Evolutionary conservation across 2,113 vertebrate species (phyloP).

Genomic region (Turdus rufiventris): DNA sequence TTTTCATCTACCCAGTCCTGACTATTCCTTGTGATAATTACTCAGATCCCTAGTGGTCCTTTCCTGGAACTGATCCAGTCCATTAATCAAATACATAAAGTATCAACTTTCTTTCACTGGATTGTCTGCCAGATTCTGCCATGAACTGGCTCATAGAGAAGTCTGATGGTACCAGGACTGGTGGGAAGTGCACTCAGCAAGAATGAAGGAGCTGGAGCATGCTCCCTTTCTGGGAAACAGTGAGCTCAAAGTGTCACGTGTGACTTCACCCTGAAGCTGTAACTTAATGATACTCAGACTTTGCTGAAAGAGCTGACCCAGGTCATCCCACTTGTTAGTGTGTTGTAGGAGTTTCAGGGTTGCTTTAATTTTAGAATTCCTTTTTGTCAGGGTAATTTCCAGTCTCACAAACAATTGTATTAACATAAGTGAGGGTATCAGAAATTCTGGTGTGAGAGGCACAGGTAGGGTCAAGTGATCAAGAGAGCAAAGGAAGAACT

Average conservation of each 20-base stretch:
- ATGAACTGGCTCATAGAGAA: background rate
- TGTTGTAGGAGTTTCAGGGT: background rate
- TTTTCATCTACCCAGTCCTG: background rate
- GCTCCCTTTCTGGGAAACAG: background rate
- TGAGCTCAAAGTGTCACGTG: background rate
- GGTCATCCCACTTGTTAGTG: rapidly evolving
- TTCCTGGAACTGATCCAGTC: background rate
- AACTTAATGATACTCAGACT: background rate
- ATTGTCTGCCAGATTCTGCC: background rate
- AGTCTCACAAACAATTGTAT: background rate
- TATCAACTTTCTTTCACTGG: background rate
- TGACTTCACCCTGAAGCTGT: background rate
- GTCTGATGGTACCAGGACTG: background rate
- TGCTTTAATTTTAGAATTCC: background rate
- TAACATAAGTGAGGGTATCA: background rate
- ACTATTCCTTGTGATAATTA: background rate
- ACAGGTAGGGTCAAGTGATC: background rate
- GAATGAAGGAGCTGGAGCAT: background rate
- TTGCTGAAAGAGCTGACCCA: background rate
- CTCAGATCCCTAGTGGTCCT: background rate
- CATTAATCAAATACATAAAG: background rate
- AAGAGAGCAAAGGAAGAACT: background rate
- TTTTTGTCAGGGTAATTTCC: background rate
- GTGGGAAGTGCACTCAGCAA: background rate
- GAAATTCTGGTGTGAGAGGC: background rate